These are phyloP conservation scores for Pomatorhinus ruficollis DNA, from an alignment of 2,113 vertebrate genomes.

Conservation along the genomic window DNA sequence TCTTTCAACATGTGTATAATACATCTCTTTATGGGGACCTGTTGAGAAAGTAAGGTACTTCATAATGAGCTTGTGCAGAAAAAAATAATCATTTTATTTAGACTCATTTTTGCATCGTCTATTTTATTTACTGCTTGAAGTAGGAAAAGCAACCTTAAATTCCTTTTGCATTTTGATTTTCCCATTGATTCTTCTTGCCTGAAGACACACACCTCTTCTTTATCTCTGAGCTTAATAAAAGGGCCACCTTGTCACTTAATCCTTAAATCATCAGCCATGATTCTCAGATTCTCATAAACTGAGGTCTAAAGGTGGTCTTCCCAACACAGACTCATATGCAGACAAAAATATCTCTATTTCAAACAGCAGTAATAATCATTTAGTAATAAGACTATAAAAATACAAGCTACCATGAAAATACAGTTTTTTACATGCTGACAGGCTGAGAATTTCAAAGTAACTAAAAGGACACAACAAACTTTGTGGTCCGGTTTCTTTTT, in stretches of 20 bases:
- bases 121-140: background rate
- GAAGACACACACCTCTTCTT: background rate
- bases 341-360: background rate
- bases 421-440: background rate
- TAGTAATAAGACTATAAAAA: background rate
- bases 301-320: background rate
- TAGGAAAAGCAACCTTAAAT: background rate
- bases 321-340: background rate
- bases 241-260: background rate
- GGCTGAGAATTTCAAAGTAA: background rate
- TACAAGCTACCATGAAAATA: background rate
- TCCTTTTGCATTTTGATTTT: background rate
- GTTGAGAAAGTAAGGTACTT: background rate
- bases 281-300: background rate
- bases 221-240: background rate
- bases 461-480: background rate
- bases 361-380: background rate
- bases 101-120: background rate
- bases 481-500: background rate
- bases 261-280: background rate
- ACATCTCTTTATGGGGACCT: background rate
- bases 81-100: background rate
- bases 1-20: background rate
- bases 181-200: background rate
- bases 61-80: background rate